Evolutionary conservation across 2,113 vertebrate species (phyloP).

Genomic region (Ailurus styani): DNA sequence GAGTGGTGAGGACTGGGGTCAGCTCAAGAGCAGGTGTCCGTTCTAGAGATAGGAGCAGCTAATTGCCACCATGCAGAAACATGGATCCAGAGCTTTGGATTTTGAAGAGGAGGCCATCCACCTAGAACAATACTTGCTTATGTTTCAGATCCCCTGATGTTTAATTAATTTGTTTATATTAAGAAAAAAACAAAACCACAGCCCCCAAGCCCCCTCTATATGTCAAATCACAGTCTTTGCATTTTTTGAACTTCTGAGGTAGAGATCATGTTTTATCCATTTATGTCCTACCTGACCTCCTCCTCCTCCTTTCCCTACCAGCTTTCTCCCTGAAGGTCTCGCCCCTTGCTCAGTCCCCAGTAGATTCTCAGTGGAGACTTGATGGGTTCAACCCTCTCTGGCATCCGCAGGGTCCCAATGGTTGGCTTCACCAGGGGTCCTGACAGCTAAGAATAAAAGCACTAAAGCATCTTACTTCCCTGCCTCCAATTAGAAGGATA

Average conservation of each 20-base stretch:
- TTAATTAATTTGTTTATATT: background rate
- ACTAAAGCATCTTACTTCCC: background rate
- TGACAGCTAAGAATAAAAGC: background rate
- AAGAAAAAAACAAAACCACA: background rate
- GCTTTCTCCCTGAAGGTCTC: background rate
- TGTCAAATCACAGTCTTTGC: background rate
- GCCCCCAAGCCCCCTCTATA: background rate
- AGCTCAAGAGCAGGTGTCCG: too few species aligned
- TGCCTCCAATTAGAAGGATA: background rate
- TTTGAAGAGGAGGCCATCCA: conserved; percentile 8
- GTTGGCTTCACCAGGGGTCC: background rate
- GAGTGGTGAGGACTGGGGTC: background rate
- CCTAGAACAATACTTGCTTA: background rate
- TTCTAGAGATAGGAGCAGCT: background rate
- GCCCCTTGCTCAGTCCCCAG: background rate
- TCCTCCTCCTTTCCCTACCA: background rate
- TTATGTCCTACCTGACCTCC: background rate
- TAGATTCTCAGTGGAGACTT: background rate
- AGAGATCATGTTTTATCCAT: background rate
- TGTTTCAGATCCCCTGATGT: background rate
- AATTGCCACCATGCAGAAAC: background rate
- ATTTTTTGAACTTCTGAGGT: background rate
- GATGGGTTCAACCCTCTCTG: background rate
- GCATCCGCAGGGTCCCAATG: background rate
- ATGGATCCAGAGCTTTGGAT: background rate